A percentile compares a stretch with the other conserved stretches of the same genome.
These are phyloP conservation scores for Clinocottus analis DNA, from an alignment of 2,113 vertebrate species.

Conservation along the genomic window DNA sequence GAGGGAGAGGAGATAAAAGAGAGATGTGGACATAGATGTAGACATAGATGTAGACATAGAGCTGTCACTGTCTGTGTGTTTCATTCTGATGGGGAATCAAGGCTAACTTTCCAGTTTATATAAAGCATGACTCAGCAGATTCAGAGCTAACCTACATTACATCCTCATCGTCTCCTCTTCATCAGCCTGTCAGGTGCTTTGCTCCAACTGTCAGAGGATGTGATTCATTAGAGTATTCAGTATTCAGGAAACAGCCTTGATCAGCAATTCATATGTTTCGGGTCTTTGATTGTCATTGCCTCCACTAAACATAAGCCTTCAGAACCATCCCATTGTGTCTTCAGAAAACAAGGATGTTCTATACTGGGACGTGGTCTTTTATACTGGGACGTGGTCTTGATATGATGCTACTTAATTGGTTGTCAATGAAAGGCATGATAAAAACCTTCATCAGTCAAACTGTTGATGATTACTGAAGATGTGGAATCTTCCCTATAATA, in stretches of 20 bases:
- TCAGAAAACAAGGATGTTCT: not conserved
- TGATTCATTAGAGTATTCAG: constrained; percentile 6
- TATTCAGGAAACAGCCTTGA: no score
- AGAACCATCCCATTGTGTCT: not conserved
- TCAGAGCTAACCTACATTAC: constrained; percentile 21
- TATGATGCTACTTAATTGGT: not conserved
- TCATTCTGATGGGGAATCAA: constrained; percentile 15
- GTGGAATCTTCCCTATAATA: not conserved
- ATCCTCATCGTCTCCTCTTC: not conserved
- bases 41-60: no score
- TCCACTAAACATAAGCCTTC: not conserved
- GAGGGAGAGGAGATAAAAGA: not conserved
- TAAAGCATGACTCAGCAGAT: constrained; percentile 35
- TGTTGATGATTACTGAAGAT: not conserved
- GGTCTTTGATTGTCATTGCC: not conserved
- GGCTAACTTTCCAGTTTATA: constrained; percentile 8
- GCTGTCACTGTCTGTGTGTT: constrained; percentile 14
- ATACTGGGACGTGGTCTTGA: no score
- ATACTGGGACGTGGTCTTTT: no score
- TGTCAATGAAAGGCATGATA: not conserved
- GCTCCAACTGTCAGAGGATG: not conserved
- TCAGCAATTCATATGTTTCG: not conserved
- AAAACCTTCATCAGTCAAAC: not conserved
- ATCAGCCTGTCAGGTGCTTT: constrained; percentile 20
- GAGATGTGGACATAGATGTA: no score